These are phyloP conservation scores for Cheilosia grossa DNA, from an alignment of 2,888 invertebrate species.

Conservation along the genomic window DNA sequence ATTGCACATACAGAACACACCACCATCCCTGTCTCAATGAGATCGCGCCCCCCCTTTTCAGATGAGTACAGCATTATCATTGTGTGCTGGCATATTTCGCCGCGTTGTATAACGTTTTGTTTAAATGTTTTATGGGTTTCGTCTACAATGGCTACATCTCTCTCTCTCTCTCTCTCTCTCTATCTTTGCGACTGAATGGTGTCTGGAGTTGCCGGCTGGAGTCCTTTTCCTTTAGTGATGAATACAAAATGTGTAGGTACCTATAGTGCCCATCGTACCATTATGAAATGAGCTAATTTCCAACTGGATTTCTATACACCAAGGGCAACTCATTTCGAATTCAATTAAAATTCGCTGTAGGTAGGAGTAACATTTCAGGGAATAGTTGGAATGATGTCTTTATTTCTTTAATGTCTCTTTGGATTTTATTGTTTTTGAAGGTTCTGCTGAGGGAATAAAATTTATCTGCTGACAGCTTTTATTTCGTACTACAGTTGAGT, in stretches of 20 bases:
- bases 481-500: too few relatives aligned
- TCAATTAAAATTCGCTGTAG: conserved; percentile 12
- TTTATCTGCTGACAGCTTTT: too few relatives aligned
- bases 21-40: background rate
- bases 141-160: conserved; percentile 13
- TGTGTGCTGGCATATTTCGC: background rate
- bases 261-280: background rate
- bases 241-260: background rate
- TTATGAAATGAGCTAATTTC: conserved; percentile 38
- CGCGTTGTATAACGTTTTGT: conserved; percentile 25
- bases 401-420: background rate
- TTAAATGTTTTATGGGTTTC: conserved; percentile 52
- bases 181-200: background rate
- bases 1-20: background rate
- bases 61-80: conserved; percentile 12
- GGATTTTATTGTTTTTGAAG: background rate
- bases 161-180: too few relatives aligned
- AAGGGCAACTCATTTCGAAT: conserved; percentile 18
- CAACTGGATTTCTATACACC: background rate
- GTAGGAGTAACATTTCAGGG: background rate
- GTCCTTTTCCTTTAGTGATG: conserved; percentile 8
- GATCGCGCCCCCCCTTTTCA: background rate
- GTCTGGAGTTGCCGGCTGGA: background rate
- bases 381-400: background rate
- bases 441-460: background rate